These are phyloP conservation scores for Aradophagus sp. DNA, from an alignment of 1,140 invertebrate genomes.

Conservation along the genomic window DNA sequence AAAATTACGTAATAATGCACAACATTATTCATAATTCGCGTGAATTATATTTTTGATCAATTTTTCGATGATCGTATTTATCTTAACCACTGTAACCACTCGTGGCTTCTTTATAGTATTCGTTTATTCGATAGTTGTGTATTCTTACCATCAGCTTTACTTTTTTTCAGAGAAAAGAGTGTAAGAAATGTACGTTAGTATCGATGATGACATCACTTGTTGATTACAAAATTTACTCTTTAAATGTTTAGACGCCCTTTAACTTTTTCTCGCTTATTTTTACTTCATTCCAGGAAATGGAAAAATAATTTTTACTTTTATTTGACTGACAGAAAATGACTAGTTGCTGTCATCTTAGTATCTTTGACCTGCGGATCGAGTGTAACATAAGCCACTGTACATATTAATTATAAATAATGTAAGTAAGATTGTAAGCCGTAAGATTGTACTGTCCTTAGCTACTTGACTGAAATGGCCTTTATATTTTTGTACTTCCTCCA, in stretches of 20 bases:
- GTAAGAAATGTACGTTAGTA: too few species aligned
- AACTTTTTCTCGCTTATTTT: too few species aligned
- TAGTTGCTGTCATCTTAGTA: constrained; percentile 18
- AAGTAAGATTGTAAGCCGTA: constrained; percentile 49
- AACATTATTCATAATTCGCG: constrained; percentile 20
- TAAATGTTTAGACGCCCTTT: too few species aligned
- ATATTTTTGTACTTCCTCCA: constrained; percentile 40
- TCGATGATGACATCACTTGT: too few species aligned
- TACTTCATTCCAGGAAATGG: neutral
- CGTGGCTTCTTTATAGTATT: constrained; percentile 13
- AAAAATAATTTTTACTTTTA: too few species aligned
- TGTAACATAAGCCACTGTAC: constrained; percentile 72
- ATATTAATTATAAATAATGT: constrained; percentile 65
- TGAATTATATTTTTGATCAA: constrained; percentile 18
- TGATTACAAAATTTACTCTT: too few species aligned
- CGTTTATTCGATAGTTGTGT: neutral
- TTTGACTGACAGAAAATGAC: constrained; percentile 9
- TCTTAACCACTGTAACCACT: too few species aligned
- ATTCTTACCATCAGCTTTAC: neutral
- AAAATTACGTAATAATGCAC: constrained; percentile 20
- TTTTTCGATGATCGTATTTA: constrained; percentile 11
- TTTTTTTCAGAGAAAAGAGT: too few species aligned
- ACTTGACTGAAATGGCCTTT: constrained; percentile 61
- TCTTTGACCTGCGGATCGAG: constrained; percentile 40
- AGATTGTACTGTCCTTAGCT: constrained; percentile 45